Evolutionary conservation across 92 coral and sea anemone species (phyloP).

Genomic region (Actinostola sp.): DNA sequence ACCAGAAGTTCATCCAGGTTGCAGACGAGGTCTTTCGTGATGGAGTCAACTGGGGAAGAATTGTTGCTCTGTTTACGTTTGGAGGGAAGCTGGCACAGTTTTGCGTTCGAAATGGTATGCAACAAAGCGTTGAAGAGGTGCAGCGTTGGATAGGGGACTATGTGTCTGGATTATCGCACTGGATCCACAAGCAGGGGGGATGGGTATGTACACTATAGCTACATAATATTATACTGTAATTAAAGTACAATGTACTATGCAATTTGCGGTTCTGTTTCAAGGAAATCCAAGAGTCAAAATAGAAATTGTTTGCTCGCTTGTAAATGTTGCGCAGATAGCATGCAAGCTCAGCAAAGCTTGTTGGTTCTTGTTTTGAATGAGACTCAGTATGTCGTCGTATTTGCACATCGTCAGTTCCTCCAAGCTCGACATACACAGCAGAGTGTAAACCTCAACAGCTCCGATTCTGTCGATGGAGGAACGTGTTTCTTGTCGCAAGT

Average conservation of each 20-base stretch:
- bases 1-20: constrained; percentile 77
- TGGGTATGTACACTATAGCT: constrained; percentile 72
- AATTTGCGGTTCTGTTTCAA: neutral
- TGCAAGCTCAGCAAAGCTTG: constrained; percentile 5
- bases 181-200: constrained; percentile 81
- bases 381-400: neutral
- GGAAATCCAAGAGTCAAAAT: no score
- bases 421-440: no score
- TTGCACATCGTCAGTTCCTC: neutral
- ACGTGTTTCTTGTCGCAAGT: no score
- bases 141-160: constrained; percentile 78
- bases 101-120: constrained; percentile 61
- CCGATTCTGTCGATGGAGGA: no score
- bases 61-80: constrained; percentile 81
- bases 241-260: neutral
- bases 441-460: neutral
- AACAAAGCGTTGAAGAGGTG: constrained; percentile 61
- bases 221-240: neutral
- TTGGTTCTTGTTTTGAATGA: neutral
- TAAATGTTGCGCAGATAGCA: neutral
- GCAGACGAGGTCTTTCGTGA: constrained; percentile 91
- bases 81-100: constrained; percentile 77
- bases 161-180: constrained; percentile 52
- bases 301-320: no score
- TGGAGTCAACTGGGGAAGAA: constrained; percentile 90